Conservation (phyloP, 2,888 invertebrate genomes). For the Pristionchus fissidentatus region DNA sequence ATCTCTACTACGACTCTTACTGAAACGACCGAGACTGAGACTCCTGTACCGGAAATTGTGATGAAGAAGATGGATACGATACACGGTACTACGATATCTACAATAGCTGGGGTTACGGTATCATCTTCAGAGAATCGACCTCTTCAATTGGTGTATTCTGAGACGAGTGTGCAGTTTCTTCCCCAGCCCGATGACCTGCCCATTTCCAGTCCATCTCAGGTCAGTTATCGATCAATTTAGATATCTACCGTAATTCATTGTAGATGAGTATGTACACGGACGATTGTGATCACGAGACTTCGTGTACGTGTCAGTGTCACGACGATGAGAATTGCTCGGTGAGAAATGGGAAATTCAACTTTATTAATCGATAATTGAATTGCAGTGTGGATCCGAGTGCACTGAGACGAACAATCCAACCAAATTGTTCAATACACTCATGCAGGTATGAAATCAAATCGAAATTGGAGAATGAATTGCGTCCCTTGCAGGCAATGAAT, state of each 20-base stretch:
- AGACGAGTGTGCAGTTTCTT: conserved; percentile 7
- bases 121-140: neutral
- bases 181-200: conserved; percentile 13
- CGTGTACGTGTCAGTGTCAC: conserved; percentile 6
- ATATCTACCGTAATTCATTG: neutral
- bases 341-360: neutral
- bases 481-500: neutral
- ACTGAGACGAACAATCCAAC: neutral
- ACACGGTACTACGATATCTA: neutral
- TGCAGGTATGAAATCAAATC: neutral
- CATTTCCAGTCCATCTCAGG: conserved; percentile 16
- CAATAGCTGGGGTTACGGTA: neutral
- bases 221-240: neutral
- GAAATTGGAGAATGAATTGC: neutral
- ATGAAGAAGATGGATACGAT: conserved; percentile 33
- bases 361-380: neutral
- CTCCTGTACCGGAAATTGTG: neutral
- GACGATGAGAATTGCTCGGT: neutral
- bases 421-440: neutral
- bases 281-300: conserved; percentile 18
- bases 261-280: conserved; percentile 18
- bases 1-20: conserved; percentile 17
- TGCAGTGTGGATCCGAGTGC: neutral
- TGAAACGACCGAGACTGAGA: conserved; percentile 28
- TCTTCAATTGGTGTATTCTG: neutral